Conservation (phyloP, 1,140 invertebrate species). For the Cyrtorhinus lividipennis region DNA sequence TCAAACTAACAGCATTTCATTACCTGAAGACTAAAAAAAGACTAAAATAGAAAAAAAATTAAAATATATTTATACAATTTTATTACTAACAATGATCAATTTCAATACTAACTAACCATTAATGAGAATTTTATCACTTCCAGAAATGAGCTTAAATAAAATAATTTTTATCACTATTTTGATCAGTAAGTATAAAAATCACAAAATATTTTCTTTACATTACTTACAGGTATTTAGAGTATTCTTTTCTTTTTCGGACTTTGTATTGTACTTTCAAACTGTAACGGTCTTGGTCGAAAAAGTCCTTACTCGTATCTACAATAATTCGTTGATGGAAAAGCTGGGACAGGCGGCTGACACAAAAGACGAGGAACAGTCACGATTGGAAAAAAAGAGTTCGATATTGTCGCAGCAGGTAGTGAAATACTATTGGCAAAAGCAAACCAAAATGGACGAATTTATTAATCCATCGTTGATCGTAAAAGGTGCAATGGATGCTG, state of each 20-base stretch:
- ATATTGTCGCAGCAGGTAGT: no score
- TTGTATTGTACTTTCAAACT: background rate
- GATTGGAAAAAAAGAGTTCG: no score
- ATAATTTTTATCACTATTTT: slow-evolving; percentile 2
- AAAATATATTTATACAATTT: slow-evolving; percentile 6
- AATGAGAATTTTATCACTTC: background rate
- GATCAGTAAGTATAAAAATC: slow-evolving; percentile 5
- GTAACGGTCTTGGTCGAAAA: no score
- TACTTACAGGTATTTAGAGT: background rate
- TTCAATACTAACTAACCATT: background rate
- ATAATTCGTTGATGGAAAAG: background rate
- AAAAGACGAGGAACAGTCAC: no score
- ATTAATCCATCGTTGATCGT: no score
- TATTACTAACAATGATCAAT: background rate
- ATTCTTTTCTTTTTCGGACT: background rate
- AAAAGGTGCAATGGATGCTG: no score
- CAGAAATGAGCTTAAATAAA: background rate
- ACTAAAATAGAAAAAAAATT: background rate
- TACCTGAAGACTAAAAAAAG: background rate
- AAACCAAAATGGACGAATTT: no score
- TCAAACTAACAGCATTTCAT: background rate
- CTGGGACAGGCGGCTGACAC: no score
- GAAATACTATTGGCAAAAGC: no score
- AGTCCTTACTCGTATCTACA: no score
- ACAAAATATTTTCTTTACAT: background rate